Evolutionary conservation across 2,797 vertebrate genomes (phyloP).

Genomic region (Brotula barbata): DNA sequence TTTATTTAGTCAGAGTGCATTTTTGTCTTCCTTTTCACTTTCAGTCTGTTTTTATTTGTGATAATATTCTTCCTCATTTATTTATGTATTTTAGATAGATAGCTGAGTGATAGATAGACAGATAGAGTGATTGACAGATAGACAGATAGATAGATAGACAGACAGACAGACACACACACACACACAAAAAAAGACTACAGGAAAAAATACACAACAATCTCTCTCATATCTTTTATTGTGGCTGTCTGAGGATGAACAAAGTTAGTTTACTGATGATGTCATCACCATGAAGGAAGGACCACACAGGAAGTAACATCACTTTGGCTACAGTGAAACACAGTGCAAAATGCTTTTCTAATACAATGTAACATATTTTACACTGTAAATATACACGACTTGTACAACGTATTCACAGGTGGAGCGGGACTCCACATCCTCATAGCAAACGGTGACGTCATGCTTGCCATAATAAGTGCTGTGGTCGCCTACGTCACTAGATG

Average conservation of each 20-base stretch:
- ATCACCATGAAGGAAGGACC: slow-evolving; percentile 57
- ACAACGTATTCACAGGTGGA: slow-evolving; percentile 64
- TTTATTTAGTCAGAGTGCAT: no score
- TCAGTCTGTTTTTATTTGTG: no score
- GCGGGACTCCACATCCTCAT: slow-evolving; percentile 53
- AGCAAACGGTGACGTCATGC: slow-evolving; percentile 68
- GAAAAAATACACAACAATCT: slow-evolving; percentile 48
- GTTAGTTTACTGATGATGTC: slow-evolving; percentile 47
- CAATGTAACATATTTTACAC: slow-evolving; percentile 51
- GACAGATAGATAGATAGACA: no score
- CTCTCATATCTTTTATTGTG: slow-evolving; percentile 68
- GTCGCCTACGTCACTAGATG: slow-evolving; percentile 57
- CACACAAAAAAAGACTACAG: slow-evolving; percentile 6
- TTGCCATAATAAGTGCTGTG: slow-evolving; percentile 62
- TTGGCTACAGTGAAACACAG: slow-evolving; percentile 70
- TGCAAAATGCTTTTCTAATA: slow-evolving; percentile 68
- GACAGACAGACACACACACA: no score
- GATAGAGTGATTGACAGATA: no score
- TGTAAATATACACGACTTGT: slow-evolving; percentile 62
- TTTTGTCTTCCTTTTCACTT: no score
- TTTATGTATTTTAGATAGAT: no score
- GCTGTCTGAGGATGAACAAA: slow-evolving; percentile 57
- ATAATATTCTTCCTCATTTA: no score
- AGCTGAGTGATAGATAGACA: no score
- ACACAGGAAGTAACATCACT: slow-evolving; percentile 65